Evolutionary conservation across 2,888 invertebrate species (phyloP).

Genomic region (Apantesis nais): DNA sequence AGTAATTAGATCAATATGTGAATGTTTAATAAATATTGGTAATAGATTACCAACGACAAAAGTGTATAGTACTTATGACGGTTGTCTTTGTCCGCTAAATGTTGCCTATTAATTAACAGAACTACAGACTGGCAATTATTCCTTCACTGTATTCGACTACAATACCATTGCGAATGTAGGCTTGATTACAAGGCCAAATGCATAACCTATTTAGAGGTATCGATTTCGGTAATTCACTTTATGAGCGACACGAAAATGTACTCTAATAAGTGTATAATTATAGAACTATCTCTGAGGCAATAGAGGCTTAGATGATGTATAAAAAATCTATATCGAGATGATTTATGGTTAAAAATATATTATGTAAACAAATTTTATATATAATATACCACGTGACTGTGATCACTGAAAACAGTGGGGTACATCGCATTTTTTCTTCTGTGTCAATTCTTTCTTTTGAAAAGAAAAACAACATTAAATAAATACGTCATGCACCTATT

Average conservation of each 20-base stretch:
- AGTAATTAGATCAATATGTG: conserved; percentile 47
- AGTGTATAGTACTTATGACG: conserved; percentile 35
- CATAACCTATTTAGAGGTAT: neutral
- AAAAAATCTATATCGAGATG: neutral
- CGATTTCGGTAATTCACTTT: neutral
- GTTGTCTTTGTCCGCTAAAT: conserved; percentile 45
- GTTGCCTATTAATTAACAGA: conserved; percentile 11
- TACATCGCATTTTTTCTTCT: neutral
- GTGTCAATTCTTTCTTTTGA: neutral
- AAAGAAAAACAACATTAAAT: neutral
- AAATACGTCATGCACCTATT: neutral
- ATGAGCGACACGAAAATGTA: neutral
- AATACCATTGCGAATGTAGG: neutral
- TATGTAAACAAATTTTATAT: neutral
- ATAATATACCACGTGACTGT: neutral
- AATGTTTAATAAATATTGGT: conserved; percentile 48
- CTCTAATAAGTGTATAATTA: neutral
- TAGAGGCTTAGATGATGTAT: neutral
- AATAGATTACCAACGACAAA: conserved; percentile 47
- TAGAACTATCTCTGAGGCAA: neutral
- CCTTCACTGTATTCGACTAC: neutral
- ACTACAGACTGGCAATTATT: neutral
- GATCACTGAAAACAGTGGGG: neutral
- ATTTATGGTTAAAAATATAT: neutral
- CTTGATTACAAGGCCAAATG: neutral